Percentiles rank a stretch among this genome's conserved stretches.
Conservation (phyloP, 1,140 invertebrate species). For the Andricus grossulariae region DNA sequence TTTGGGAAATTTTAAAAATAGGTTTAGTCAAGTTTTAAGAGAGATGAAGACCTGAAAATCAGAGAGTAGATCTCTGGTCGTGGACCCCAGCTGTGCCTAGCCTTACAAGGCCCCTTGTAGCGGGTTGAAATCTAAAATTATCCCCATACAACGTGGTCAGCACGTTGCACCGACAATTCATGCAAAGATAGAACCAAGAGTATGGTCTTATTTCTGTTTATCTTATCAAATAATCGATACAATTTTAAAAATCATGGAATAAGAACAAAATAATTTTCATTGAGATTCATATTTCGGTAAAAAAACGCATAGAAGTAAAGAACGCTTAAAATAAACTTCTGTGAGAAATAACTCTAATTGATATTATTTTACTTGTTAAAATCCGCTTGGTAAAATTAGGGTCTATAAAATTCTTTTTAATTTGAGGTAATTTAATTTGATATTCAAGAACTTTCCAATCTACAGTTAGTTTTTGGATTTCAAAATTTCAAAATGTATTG, state of each 20-base stretch:
- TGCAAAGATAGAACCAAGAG: not conserved
- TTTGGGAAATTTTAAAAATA: constrained; percentile 26
- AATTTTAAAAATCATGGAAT: too few species aligned
- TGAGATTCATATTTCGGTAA: not conserved
- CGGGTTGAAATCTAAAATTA: not conserved
- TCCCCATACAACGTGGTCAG: not conserved
- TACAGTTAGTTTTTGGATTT: too few species aligned
- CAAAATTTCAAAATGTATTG: too few species aligned
- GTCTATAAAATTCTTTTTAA: too few species aligned
- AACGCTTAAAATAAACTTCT: too few species aligned
- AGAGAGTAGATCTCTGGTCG: constrained; percentile 34
- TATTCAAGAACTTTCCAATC: too few species aligned
- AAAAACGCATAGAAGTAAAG: not conserved
- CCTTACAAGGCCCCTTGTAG: constrained; percentile 50
- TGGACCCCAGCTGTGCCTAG: constrained; percentile 39
- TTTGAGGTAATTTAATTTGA: too few species aligned
- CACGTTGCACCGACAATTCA: constrained; percentile 1
- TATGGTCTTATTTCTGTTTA: not conserved
- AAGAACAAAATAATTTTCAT: too few species aligned
- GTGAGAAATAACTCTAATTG: too few species aligned
- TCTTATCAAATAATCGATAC: not conserved
- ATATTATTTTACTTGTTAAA: too few species aligned
- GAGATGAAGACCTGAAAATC: constrained; percentile 38
- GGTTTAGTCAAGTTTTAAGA: constrained; percentile 34
- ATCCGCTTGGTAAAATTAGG: too few species aligned